These are phyloP conservation scores for Conus canariensis DNA, from an alignment of 2,888 invertebrate genomes.

Conservation along the genomic window DNA sequence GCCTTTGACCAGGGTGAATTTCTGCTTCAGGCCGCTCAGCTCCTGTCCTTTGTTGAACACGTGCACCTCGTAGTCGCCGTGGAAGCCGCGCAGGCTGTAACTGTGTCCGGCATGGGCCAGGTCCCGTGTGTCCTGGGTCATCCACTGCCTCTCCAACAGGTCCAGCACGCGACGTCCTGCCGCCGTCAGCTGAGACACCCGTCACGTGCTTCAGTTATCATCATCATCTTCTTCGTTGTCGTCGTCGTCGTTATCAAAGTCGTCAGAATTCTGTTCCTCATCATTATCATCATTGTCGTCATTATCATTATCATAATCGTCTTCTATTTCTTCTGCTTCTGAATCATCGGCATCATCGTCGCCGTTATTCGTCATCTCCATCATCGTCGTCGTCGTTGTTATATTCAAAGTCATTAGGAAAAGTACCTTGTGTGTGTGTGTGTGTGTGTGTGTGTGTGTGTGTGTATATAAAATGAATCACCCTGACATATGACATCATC, in stretches of 20 bases:
- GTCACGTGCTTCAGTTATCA: not conserved
- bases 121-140: constrained; percentile 49
- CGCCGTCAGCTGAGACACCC: constrained; percentile 47
- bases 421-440: too few relatives aligned
- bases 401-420: too few relatives aligned
- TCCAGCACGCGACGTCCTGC: constrained; percentile 51
- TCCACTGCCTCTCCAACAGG: constrained; percentile 54
- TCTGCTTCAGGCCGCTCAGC: constrained; percentile 37
- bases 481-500: too few relatives aligned
- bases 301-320: not conserved
- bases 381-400: too few relatives aligned
- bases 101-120: constrained; percentile 44
- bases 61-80: constrained; percentile 53
- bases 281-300: not conserved
- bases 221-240: not conserved
- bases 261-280: not conserved
- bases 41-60: constrained; percentile 51
- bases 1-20: constrained; percentile 43
- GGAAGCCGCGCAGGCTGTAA: constrained; percentile 52
- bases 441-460: too few relatives aligned
- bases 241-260: too few relatives aligned
- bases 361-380: too few relatives aligned
- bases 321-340: too few relatives aligned
- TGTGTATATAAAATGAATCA: too few relatives aligned
- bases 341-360: too few relatives aligned